Percentiles rank a stretch among this genome's conserved stretches.
phyloP scores from a whole-genome alignment of 1,140 invertebrate species.

The Acromyrmex charruanus region DNA sequence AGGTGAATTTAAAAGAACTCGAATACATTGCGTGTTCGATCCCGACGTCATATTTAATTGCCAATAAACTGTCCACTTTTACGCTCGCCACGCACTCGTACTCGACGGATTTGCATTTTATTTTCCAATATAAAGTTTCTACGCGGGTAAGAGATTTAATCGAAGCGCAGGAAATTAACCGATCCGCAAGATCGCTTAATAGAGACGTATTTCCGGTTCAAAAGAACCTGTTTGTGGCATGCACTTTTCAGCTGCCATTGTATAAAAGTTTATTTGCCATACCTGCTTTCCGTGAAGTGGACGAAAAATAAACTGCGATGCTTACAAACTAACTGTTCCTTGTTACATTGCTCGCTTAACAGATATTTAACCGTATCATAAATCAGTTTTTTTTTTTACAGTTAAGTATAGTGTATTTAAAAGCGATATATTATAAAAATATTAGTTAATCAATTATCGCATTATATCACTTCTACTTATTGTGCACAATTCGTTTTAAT shows the following conservation, averaged over 20 bases:
- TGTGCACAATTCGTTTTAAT: background rate
- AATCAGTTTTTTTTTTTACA: background rate
- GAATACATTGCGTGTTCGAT: constrained; percentile 35
- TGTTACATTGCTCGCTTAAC: background rate
- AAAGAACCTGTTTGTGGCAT: constrained; percentile 14
- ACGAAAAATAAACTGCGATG: constrained; percentile 7
- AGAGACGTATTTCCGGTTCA: constrained; percentile 39
- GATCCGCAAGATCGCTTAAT: constrained; percentile 39
- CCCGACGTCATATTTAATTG: constrained; percentile 78
- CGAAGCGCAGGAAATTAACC: constrained; percentile 60
- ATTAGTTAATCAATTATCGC: background rate
- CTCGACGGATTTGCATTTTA: constrained; percentile 24
- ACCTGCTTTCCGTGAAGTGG: background rate
- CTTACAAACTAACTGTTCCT: constrained; percentile 8
- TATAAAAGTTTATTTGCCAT: constrained; percentile 26
- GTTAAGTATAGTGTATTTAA: background rate
- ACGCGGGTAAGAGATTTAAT: constrained; percentile 11
- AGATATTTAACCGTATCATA: background rate
- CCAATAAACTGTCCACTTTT: constrained; percentile 69
- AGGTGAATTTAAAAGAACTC: constrained; percentile 39
- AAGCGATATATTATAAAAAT: background rate
- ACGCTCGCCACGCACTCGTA: background rate
- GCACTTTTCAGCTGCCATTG: constrained; percentile 32
- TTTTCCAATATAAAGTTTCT: constrained; percentile 26
- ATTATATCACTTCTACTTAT: background rate